Percentiles rank a stretch among this genome's conserved stretches.
Evolutionary conservation across 1,140 invertebrate genomes (phyloP).

Genomic region (Limonius californicus): DNA sequence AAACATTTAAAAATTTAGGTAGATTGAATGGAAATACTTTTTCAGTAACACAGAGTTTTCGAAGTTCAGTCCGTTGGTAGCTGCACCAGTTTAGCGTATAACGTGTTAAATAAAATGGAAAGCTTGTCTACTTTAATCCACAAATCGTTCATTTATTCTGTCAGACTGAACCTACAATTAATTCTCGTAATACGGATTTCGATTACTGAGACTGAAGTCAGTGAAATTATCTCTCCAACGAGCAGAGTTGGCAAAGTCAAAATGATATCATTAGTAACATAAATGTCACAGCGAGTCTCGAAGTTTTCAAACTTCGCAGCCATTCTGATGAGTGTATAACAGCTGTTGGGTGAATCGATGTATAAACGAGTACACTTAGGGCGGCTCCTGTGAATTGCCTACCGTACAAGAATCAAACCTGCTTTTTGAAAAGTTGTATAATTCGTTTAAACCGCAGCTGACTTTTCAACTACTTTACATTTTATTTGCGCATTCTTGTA

Average conservation of each 20-base stretch:
- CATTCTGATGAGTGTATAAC: slow-evolving; percentile 38
- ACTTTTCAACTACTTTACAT: too few relatives aligned
- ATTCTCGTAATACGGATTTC: slow-evolving; percentile 13
- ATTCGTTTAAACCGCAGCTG: slow-evolving; percentile 8
- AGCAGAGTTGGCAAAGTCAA: slow-evolving; percentile 28
- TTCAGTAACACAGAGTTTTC: too few relatives aligned
- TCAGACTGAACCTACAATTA: slow-evolving; percentile 6
- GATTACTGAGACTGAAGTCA: slow-evolving; percentile 14
- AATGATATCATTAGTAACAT: slow-evolving; percentile 31
- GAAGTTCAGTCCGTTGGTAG: too few relatives aligned
- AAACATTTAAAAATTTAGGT: too few relatives aligned
- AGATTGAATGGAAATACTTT: too few relatives aligned
- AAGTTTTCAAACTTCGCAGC: slow-evolving; percentile 32
- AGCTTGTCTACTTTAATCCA: not conserved
- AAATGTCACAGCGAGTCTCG: slow-evolving; percentile 28
- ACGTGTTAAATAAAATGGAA: not conserved
- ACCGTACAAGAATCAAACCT: slow-evolving; percentile 19
- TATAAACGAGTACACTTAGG: slow-evolving; percentile 31
- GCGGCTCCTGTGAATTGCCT: slow-evolving; percentile 22
- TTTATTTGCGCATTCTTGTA: too few relatives aligned
- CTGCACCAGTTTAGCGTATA: too few relatives aligned
- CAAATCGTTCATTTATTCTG: slow-evolving; percentile 10
- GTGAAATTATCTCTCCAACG: slow-evolving; percentile 15
- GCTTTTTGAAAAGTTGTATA: not conserved
- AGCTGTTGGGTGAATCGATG: slow-evolving; percentile 35